Conservation (phyloP, 2,888 invertebrate species). For the Pemphredon lugubris region DNA sequence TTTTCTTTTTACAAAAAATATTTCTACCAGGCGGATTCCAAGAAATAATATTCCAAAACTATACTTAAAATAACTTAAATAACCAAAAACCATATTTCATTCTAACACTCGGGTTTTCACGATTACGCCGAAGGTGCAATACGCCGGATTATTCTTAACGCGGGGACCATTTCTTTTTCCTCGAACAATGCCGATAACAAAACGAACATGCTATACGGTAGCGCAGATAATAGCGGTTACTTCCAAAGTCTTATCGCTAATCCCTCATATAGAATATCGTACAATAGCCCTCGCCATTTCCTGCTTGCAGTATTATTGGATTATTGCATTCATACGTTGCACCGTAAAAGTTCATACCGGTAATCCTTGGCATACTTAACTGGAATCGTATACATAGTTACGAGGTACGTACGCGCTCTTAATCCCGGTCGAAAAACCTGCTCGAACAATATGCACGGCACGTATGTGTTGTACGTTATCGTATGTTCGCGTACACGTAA, state of each 20-base stretch:
- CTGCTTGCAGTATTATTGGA: slow-evolving; percentile 30
- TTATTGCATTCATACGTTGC: slow-evolving; percentile 39
- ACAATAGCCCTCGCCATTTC: slow-evolving; percentile 19
- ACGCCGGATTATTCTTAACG: no score
- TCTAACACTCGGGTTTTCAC: no score
- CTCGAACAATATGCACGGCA: slow-evolving; percentile 44
- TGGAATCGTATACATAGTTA: slow-evolving; percentile 27
- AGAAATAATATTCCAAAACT: no score
- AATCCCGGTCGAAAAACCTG: slow-evolving; percentile 58
- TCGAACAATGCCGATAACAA: no score
- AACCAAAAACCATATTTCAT: no score
- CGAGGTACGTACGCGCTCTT: slow-evolving; percentile 43
- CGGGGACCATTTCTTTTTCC: no score
- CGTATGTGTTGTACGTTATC: slow-evolving; percentile 14
- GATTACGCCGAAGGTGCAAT: no score
- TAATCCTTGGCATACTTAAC: slow-evolving; percentile 57
- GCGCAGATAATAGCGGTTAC: no score
- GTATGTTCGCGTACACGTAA: slow-evolving; percentile 9
- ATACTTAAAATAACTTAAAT: no score
- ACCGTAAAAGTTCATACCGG: slow-evolving; percentile 51
- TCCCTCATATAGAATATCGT: neutral
- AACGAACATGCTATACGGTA: no score
- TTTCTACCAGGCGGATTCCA: no score
- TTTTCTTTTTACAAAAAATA: no score
- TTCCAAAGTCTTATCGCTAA: neutral